These are phyloP conservation scores for Notothenia coriiceps DNA, from an alignment of 2,113 vertebrate species.

Conservation along the genomic window DNA sequence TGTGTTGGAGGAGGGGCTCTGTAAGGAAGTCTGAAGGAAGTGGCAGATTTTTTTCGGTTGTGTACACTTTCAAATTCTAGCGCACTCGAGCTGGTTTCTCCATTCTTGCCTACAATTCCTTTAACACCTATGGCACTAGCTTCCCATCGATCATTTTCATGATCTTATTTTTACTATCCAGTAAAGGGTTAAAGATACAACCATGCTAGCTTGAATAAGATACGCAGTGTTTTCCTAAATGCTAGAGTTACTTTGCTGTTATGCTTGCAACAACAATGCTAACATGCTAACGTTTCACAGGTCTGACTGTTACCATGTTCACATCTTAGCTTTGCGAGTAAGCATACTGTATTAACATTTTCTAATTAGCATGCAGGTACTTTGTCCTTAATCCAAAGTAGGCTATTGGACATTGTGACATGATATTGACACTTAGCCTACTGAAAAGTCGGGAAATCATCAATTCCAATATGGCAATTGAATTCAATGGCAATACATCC, in stretches of 20 bases:
- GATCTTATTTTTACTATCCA: neutral
- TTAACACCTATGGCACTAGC: neutral
- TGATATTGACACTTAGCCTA: neutral
- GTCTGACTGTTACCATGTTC: neutral
- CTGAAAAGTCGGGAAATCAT: neutral
- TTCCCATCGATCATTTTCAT: neutral
- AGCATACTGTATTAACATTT: neutral
- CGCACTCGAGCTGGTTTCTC: too few relatives aligned
- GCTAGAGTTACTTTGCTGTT: neutral
- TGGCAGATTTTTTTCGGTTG: too few relatives aligned
- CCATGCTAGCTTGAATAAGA: too few relatives aligned
- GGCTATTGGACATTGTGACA: neutral
- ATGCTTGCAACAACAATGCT: neutral
- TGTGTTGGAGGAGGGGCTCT: too few relatives aligned
- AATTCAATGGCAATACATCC: neutral
- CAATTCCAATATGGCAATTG: neutral
- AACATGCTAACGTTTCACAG: neutral
- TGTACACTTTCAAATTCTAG: too few relatives aligned
- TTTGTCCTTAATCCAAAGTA: neutral
- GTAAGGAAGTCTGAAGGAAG: too few relatives aligned
- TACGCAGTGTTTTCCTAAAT: too few relatives aligned
- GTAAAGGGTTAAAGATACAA: neutral
- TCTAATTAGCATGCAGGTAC: neutral
- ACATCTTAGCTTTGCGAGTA: neutral
- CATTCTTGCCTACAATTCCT: too few relatives aligned